A percentile compares a stretch with the other conserved stretches of the same genome.
Conservation (phyloP, 2,113 vertebrate genomes). For the Zapus hudsonius region DNA sequence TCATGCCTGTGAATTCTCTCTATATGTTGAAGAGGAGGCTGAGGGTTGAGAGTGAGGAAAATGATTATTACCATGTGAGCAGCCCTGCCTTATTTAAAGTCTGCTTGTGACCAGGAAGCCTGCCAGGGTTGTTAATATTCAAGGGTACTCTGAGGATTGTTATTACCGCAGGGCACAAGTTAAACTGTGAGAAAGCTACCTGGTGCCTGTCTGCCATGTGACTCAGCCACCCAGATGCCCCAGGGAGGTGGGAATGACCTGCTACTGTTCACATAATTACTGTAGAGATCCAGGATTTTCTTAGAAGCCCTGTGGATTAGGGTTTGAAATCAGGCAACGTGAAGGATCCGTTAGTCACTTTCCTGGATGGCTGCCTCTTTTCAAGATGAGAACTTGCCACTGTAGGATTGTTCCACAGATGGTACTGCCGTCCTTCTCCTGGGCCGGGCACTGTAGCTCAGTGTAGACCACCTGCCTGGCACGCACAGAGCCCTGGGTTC, state of each 20-base stretch:
- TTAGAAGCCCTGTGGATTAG: slow-evolving; percentile 36
- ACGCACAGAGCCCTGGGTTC: no score
- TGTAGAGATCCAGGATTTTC: slow-evolving; percentile 40
- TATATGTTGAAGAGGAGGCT: not conserved
- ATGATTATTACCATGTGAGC: not conserved
- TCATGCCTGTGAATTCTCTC: not conserved
- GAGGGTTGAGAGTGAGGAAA: not conserved
- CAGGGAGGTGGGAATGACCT: not conserved
- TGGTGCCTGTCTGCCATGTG: slow-evolving; percentile 22
- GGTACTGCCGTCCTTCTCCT: not conserved
- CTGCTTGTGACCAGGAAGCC: slow-evolving; percentile 22
- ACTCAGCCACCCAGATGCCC: not conserved
- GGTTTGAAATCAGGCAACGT: not conserved
- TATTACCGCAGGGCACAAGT: slow-evolving; percentile 42
- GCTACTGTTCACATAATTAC: not conserved
- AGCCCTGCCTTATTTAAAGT: not conserved
- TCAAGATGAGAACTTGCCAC: not conserved
- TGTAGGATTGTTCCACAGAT: not conserved
- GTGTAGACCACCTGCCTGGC: not conserved
- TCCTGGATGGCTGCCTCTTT: not conserved
- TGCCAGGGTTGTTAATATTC: slow-evolving; percentile 49
- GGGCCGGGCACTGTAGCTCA: not conserved
- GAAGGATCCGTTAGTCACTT: not conserved
- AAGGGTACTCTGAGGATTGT: slow-evolving; percentile 16
- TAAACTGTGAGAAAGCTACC: not conserved